phyloP scores from a whole-genome alignment of 2,113 vertebrate species.

The Conger conger region DNA sequence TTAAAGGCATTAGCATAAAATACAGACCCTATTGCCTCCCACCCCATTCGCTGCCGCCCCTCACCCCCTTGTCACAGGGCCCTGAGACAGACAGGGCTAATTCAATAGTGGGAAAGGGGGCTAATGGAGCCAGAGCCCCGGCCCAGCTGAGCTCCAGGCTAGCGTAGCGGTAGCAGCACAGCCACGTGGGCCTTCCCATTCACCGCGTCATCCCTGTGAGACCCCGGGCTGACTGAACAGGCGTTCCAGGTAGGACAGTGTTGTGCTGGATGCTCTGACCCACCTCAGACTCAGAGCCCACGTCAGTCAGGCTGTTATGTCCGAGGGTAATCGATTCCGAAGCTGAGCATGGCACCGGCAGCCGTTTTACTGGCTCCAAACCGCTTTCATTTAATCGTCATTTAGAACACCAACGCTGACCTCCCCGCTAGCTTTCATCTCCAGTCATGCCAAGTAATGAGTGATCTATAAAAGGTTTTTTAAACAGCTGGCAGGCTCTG shows the following conservation, averaged over 20 bases:
- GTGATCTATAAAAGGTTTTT: neutral
- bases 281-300: too few relatives aligned
- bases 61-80: conserved; percentile 25
- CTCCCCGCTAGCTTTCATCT: neutral
- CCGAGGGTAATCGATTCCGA: neutral
- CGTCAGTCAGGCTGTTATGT: neutral
- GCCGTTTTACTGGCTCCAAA: neutral
- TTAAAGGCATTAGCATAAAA: conserved; percentile 56
- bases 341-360: neutral
- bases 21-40: conserved; percentile 39
- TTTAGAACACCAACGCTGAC: neutral
- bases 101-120: conserved; percentile 31
- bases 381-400: neutral
- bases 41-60: neutral
- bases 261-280: neutral
- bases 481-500: neutral
- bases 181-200: neutral
- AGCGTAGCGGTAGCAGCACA: neutral
- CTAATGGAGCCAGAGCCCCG: conserved; percentile 37
- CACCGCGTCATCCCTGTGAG: neutral
- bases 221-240: neutral
- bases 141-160: conserved; percentile 58
- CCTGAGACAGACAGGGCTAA: conserved; percentile 47
- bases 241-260: neutral
- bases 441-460: neutral